These are phyloP conservation scores for Semibalanus balanoides DNA, from an alignment of 1,140 invertebrate species.

Conservation along the genomic window DNA sequence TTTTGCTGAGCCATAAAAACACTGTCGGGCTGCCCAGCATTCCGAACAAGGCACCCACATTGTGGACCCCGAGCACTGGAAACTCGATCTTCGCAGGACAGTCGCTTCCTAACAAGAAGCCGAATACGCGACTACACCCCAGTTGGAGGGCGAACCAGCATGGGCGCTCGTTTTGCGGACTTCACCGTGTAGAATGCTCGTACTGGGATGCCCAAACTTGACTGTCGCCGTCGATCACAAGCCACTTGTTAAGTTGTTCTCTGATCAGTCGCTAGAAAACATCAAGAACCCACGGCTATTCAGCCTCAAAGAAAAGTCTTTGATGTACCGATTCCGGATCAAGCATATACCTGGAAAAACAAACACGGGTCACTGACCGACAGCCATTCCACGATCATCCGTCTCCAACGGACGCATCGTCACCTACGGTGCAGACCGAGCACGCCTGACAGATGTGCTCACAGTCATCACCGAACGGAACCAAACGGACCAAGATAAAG, in stretches of 20 bases:
- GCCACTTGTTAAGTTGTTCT: slow-evolving; percentile 6
- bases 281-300: slow-evolving; percentile 9
- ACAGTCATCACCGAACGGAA: no score
- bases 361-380: neutral
- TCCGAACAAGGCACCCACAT: slow-evolving; percentile 1
- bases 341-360: slow-evolving; percentile 8
- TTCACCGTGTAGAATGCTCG: neutral
- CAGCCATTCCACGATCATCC: neutral
- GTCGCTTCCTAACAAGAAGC: neutral
- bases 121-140: slow-evolving; percentile 4
- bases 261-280: slow-evolving; percentile 8
- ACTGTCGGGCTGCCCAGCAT: slow-evolving; percentile 6
- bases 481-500: no score
- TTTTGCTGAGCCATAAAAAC: slow-evolving; percentile 9
- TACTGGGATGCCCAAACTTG: slow-evolving; percentile 9
- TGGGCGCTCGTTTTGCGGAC: slow-evolving; percentile 7
- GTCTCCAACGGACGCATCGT: no score
- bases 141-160: slow-evolving; percentile 5
- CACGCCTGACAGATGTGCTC: no score
- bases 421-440: no score
- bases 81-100: slow-evolving; percentile 10
- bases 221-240: slow-evolving; percentile 10
- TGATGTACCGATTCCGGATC: slow-evolving; percentile 3
- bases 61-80: slow-evolving; percentile 11
- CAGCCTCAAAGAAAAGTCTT: slow-evolving; percentile 6